Percentiles rank a stretch among this genome's conserved stretches.
Evolutionary conservation across 2,888 invertebrate genomes (phyloP).

Genomic region (Apodemia duryi): DNA sequence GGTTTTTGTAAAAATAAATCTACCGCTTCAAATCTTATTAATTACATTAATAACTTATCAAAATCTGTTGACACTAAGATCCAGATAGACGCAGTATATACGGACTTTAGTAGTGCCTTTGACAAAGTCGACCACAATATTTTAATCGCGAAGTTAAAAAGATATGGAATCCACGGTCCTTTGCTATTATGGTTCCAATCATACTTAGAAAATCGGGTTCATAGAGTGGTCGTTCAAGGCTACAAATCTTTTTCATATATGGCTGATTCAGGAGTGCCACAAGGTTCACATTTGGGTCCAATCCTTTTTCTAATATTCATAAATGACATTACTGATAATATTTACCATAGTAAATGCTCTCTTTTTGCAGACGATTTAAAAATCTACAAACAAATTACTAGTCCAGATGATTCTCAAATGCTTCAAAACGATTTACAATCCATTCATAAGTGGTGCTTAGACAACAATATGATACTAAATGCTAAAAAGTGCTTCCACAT

Average conservation of each 20-base stretch:
- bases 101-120: slow-evolving; percentile 22
- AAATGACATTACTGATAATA: not conserved
- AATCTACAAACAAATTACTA: no score
- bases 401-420: not conserved
- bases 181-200: not conserved
- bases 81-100: slow-evolving; percentile 23
- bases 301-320: slow-evolving; percentile 10
- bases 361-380: no score
- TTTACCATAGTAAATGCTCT: no score
- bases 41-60: slow-evolving; percentile 12
- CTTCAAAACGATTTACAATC: not conserved
- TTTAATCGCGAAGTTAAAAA: not conserved
- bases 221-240: not conserved
- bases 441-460: not conserved
- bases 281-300: slow-evolving; percentile 7
- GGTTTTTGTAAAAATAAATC: slow-evolving; percentile 22
- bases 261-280: not conserved
- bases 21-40: slow-evolving; percentile 16
- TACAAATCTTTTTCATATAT: not conserved
- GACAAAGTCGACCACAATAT: slow-evolving; percentile 21
- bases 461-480: slow-evolving; percentile 1
- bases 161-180: slow-evolving; percentile 4
- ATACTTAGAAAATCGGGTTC: not conserved
- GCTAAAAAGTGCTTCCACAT: slow-evolving; percentile 7
- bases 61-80: slow-evolving; percentile 14